phyloP scores from a whole-genome alignment of 2,113 vertebrate genomes.

The Dissostichus mawsoni region DNA sequence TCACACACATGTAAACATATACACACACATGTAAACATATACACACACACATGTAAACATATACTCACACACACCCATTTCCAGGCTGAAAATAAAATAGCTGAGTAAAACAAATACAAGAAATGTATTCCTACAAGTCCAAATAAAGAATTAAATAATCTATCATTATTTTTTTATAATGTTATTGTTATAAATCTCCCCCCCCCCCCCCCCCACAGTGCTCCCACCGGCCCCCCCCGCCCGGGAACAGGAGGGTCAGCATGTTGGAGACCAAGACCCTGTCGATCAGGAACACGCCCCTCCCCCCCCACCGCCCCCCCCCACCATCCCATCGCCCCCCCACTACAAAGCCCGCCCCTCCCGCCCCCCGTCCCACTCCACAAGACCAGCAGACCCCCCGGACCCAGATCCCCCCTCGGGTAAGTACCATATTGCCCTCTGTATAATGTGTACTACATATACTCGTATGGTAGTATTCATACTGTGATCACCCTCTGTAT shows the following conservation, averaged over 20 bases:
- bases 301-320: conserved; percentile 48
- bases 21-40: no score
- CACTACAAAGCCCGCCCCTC: conserved; percentile 46
- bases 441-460: no score
- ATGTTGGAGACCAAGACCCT: conserved; percentile 40
- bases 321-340: conserved; percentile 58
- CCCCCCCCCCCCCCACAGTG: conserved; percentile 52
- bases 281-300: conserved; percentile 50
- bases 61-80: no score
- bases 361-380: conserved; percentile 58
- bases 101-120: no score
- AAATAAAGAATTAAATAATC: no score
- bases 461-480: no score
- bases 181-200: no score
- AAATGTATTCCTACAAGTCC: no score
- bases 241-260: conserved; percentile 51
- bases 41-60: no score
- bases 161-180: no score
- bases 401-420: conserved; percentile 46
- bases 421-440: conserved; percentile 21
- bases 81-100: no score
- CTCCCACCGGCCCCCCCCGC: conserved; percentile 67
- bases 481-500: neutral
- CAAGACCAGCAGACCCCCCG: conserved; percentile 26
- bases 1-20: no score